These are phyloP conservation scores for Mesocricetus auratus DNA, from an alignment of 2,113 vertebrate species.

Conservation along the genomic window DNA sequence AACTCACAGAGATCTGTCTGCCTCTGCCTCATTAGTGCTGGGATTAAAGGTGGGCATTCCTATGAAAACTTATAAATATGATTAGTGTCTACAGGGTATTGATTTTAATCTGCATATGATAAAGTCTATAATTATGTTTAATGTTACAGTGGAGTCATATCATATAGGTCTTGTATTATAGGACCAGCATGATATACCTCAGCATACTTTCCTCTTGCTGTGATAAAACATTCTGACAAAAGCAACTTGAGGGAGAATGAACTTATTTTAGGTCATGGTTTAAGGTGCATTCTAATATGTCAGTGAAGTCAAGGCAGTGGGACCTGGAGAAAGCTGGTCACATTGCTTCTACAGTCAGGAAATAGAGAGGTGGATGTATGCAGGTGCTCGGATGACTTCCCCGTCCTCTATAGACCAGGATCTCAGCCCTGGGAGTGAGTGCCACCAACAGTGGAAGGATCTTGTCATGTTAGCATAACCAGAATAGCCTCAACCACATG, in stretches of 20 bases:
- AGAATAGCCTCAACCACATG: background rate
- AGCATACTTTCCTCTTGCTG: background rate
- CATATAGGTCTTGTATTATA: conserved; percentile 1
- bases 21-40: background rate
- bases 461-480: background rate
- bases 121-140: conserved; percentile 32
- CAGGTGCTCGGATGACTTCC: background rate
- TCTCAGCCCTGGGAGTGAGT: no score
- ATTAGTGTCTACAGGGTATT: background rate
- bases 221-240: background rate
- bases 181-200: background rate
- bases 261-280: background rate
- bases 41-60: background rate
- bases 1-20: background rate
- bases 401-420: no score
- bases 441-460: background rate
- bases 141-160: conserved; percentile 44
- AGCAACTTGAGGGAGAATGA: background rate
- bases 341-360: background rate
- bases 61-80: conserved; percentile 52
- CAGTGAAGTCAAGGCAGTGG: background rate
- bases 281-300: background rate
- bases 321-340: background rate
- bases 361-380: background rate
- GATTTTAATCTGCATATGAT: conserved; percentile 20